Conservation (phyloP, 2,797 vertebrate species). For the Orientallactaga sibirica region DNA sequence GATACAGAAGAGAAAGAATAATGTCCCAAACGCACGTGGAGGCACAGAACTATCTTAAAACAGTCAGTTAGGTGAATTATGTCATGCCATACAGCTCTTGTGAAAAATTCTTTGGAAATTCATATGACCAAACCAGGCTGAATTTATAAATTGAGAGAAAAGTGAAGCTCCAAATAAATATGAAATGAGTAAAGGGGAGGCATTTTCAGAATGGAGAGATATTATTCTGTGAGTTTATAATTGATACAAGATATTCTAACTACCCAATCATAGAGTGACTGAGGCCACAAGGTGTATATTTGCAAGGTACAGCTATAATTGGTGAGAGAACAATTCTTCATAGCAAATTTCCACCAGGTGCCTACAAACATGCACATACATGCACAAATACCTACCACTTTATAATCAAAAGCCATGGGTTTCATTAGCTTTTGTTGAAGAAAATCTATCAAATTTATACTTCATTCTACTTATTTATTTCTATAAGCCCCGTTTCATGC, state of each 20-base stretch:
- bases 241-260: neutral
- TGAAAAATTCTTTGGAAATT: neutral
- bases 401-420: neutral
- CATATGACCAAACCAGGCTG: neutral
- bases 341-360: neutral
- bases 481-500: constrained; percentile 67
- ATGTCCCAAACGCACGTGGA: neutral
- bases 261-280: neutral
- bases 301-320: neutral
- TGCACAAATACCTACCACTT: neutral
- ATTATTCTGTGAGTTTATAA: neutral
- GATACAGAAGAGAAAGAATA: neutral
- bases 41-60: neutral
- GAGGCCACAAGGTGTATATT: neutral
- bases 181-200: neutral
- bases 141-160: constrained; percentile 16
- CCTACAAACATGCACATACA: neutral
- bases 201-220: neutral
- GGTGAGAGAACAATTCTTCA: neutral
- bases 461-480: constrained; percentile 32
- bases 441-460: constrained; percentile 9
- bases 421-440: constrained; percentile 19
- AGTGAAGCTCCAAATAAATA: neutral
- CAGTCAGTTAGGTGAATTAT: neutral
- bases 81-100: neutral